A percentile compares a stretch with the other conserved stretches of the same genome.
phyloP scores from a whole-genome alignment of 2,888 invertebrate genomes.

The Diplolepis rosae region DNA sequence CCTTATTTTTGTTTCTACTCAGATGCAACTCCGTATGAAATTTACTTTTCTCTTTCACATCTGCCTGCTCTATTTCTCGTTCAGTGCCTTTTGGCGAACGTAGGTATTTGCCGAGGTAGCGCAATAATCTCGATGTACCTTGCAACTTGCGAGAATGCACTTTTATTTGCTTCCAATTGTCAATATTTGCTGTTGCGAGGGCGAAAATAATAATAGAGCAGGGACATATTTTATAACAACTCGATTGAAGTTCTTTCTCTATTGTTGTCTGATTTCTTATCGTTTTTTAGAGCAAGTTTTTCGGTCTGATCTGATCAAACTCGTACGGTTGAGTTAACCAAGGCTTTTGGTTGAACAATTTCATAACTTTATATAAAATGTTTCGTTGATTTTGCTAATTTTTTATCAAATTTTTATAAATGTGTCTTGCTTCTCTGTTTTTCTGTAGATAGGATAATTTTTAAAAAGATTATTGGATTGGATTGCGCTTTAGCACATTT shows the following conservation, averaged over 20 bases:
- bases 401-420: no score
- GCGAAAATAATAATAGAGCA: conserved; percentile 13
- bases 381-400: no score
- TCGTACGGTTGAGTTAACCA: no score
- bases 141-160: conserved; percentile 12
- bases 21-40: conserved; percentile 35
- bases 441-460: no score
- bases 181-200: conserved; percentile 12
- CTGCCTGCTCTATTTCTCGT: conserved; percentile 8
- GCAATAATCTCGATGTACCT: conserved; percentile 20
- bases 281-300: no score
- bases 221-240: conserved; percentile 16
- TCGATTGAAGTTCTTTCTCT: conserved; percentile 4
- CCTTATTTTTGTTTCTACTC: conserved; percentile 40
- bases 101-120: conserved; percentile 13
- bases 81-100: conserved; percentile 19
- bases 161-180: conserved; percentile 18
- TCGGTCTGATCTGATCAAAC: no score
- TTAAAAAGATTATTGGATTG: no score
- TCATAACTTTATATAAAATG: no score
- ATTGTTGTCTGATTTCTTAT: not conserved
- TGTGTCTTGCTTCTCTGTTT: no score
- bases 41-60: conserved; percentile 20
- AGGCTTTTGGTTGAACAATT: no score
- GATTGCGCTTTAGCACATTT: no score